phyloP scores from a whole-genome alignment of 2,797 vertebrate species.

The Morus bassanus region DNA sequence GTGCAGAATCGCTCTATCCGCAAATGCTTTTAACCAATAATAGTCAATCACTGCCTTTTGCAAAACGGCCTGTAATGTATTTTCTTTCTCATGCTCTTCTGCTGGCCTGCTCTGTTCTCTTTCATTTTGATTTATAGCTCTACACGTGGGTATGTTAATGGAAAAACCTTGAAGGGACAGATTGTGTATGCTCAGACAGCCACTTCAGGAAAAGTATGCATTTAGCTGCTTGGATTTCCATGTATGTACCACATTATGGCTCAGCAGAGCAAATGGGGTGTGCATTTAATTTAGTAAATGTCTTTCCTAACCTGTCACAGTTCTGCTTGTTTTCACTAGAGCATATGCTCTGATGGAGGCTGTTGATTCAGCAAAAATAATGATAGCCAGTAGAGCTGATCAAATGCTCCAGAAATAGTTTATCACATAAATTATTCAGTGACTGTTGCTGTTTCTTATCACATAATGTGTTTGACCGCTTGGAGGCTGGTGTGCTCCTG shows the following conservation, averaged over 20 bases:
- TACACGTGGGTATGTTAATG: neutral
- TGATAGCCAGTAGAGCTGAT: neutral
- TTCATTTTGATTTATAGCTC: conserved; percentile 30
- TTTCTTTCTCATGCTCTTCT: neutral
- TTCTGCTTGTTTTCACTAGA: neutral
- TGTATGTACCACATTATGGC: neutral
- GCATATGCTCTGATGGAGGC: neutral
- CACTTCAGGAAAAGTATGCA: neutral
- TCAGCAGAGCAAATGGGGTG: neutral
- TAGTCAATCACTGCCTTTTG: neutral
- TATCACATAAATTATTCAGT: conserved; percentile 16
- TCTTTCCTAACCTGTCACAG: neutral
- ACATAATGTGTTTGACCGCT: neutral
- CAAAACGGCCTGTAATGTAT: neutral
- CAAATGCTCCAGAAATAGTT: neutral
- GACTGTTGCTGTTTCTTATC: neutral
- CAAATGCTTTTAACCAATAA: neutral
- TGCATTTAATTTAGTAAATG: neutral
- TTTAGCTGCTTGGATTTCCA: neutral
- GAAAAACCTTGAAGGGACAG: conserved; percentile 12
- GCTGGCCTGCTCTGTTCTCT: neutral
- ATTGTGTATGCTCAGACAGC: neutral
- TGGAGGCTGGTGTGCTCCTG: neutral
- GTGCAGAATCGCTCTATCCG: neutral
- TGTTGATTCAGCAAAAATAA: conserved; percentile 35